Evolutionary conservation across 2,113 vertebrate species (phyloP), one percentile per base, ranked within the genome.

Genomic region (Dendrocopos noguchii): DNA sequence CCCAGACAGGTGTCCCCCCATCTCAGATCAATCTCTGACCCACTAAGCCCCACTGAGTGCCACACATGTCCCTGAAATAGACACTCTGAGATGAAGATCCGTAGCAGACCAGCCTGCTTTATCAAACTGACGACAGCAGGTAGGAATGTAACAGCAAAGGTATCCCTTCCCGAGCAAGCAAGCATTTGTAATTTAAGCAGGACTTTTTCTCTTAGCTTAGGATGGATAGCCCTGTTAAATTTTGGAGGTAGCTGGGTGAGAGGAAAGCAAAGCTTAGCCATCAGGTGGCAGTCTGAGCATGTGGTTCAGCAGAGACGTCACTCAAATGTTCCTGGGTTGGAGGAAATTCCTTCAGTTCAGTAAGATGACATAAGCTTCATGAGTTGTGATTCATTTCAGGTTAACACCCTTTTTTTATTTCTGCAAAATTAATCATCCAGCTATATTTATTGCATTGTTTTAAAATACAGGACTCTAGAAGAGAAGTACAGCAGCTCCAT

Each of bases 251-350:
- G 52, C 56, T 50, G 64, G 25, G 27, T 63, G 61, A 80, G 68
- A 52, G 34, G 12, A 50, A 80, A 75, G 76, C 87, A 46, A 72
- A 19, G n/a, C 15, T 94, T 24, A 20, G 77, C 95, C 96, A 94
- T 94, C 50, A 95, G 96, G 85, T 95, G 96, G 95, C 96, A 95
- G 93, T 96, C 94, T 73, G 76, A 93, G 91, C 91, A 93, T 61
- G 80, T 74, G 86, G 73, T 90, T 94, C 52, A 57, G 73, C 47
- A 1, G 57, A 42, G 66, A 31, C 28, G 29, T 22, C 82, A 12
- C 11, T 50, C 78, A 53, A 67, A 3, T 27, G 27, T 20, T 90
- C 66, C 63, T 31, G 46, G 53, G 47, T 39, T 90, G 83, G 44
- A 95, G 91, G 94, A 95, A 94, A 95, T 93, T 93, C 91, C 95